phyloP scores from a whole-genome alignment of 1,140 invertebrate species.

The Aphaenogaster ashmeadi region DNA sequence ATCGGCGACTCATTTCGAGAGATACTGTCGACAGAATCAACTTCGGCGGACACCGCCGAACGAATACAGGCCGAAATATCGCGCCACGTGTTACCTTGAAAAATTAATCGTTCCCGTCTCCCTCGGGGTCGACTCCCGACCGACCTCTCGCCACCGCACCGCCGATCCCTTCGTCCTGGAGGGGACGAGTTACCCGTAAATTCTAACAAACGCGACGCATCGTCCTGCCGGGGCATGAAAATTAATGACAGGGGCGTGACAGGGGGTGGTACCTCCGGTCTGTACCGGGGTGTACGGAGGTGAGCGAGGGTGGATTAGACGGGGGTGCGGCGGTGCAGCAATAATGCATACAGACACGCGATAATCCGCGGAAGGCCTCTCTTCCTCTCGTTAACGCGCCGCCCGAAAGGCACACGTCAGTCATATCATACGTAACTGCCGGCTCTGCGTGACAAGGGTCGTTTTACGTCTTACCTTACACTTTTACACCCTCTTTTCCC shows the following conservation, averaged over 20 bases:
- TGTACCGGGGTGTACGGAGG: slow-evolving; percentile 23
- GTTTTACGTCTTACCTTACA: slow-evolving; percentile 63
- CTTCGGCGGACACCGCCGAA: slow-evolving; percentile 23
- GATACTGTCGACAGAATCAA: slow-evolving; percentile 53
- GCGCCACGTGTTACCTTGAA: slow-evolving; percentile 77
- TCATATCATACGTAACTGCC: slow-evolving; percentile 70
- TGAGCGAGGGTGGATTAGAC: slow-evolving; percentile 37
- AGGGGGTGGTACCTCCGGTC: slow-evolving; percentile 62
- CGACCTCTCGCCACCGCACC: slow-evolving; percentile 19
- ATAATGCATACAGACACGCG: slow-evolving; percentile 83
- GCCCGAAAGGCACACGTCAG: slow-evolving; percentile 65
- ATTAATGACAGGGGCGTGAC: slow-evolving; percentile 82
- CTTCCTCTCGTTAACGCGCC: slow-evolving; percentile 62
- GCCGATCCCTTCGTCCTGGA: slow-evolving; percentile 34
- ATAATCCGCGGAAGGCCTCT: slow-evolving; percentile 77
- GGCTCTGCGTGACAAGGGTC: slow-evolving; percentile 69
- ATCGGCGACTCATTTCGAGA: slow-evolving; percentile 36
- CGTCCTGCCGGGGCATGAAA: slow-evolving; percentile 80
- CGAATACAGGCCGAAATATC: slow-evolving; percentile 68
- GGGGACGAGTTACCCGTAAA: slow-evolving; percentile 78
- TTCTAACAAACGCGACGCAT: slow-evolving; percentile 81
- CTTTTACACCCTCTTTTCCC: slow-evolving; percentile 11
- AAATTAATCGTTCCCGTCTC: slow-evolving; percentile 79
- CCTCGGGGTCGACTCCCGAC: slow-evolving; percentile 33
- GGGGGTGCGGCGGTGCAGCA: slow-evolving; percentile 61